Percentiles rank a stretch among this genome's conserved stretches.
Conservation (phyloP, 2,888 invertebrate genomes). For the Parthenolecanium corni region DNA sequence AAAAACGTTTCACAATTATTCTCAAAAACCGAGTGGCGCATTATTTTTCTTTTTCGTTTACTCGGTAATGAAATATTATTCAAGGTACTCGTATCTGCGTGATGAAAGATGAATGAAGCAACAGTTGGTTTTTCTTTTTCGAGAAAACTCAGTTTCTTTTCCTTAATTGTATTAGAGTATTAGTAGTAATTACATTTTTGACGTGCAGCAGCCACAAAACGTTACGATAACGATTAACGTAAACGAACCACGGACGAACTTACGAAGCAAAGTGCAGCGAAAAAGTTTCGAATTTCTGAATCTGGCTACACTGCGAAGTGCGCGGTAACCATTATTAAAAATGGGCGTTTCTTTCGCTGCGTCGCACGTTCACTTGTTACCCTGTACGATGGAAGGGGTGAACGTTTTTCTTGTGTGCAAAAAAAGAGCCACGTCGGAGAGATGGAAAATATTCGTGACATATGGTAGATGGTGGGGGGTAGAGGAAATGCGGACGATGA, state of each 20-base stretch:
- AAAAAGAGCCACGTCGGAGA: too few relatives aligned
- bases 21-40: too few relatives aligned
- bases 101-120: slow-evolving; percentile 28
- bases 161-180: slow-evolving; percentile 27
- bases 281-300: neutral
- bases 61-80: neutral
- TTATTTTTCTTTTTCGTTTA: neutral
- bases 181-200: slow-evolving; percentile 25
- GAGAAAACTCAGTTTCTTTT: slow-evolving; percentile 12
- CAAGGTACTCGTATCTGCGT: slow-evolving; percentile 4
- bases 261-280: too few relatives aligned
- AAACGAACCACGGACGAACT: neutral
- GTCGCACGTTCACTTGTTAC: slow-evolving; percentile 26
- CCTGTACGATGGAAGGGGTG: neutral
- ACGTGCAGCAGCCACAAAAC: neutral
- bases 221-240: neutral
- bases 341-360: slow-evolving; percentile 18
- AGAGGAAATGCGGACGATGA: too few relatives aligned
- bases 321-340: slow-evolving; percentile 25
- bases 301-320: slow-evolving; percentile 16
- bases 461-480: neutral
- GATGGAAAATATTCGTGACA: neutral
- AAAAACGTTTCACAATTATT: too few relatives aligned
- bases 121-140: slow-evolving; percentile 31
- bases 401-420: neutral